These are phyloP conservation scores for Cercopithecus mitis DNA, from an alignment of 2,797 vertebrate genomes.

Conservation along the genomic window DNA sequence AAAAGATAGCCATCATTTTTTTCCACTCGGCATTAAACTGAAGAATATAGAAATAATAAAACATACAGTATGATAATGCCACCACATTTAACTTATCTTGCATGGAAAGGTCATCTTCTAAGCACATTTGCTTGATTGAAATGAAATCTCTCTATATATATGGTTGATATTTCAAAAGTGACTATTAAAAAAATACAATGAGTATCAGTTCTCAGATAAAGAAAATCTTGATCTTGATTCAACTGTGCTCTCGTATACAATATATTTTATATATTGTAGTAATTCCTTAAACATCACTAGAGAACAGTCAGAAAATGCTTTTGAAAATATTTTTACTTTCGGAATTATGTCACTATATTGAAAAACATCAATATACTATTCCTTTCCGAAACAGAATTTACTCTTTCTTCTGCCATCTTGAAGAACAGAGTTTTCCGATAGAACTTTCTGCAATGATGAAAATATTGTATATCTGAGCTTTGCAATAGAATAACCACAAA, in stretches of 20 bases:
- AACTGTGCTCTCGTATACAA: not conserved
- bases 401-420: not conserved
- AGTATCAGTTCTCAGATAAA: slow-evolving; percentile 17
- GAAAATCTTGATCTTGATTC: not conserved
- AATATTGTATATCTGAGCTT: accelerated
- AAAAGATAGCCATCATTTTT: slow-evolving; percentile 52
- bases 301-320: not conserved
- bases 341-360: not conserved
- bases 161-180: slow-evolving; percentile 62
- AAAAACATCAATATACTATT: not conserved
- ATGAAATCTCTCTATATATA: slow-evolving; percentile 65
- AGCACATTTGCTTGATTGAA: slow-evolving; percentile 73
- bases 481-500: not conserved
- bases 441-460: not conserved
- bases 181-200: slow-evolving; percentile 37
- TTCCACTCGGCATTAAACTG: slow-evolving; percentile 42
- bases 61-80: slow-evolving; percentile 72
- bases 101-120: slow-evolving; percentile 77
- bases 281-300: not conserved
- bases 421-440: accelerated
- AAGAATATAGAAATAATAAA: slow-evolving; percentile 78
- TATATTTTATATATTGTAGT: not conserved
- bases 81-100: slow-evolving; percentile 75
- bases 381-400: not conserved
- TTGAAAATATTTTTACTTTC: not conserved